Conservation (phyloP, 2,113 vertebrate species). For the Megatriorchis doriae region DNA sequence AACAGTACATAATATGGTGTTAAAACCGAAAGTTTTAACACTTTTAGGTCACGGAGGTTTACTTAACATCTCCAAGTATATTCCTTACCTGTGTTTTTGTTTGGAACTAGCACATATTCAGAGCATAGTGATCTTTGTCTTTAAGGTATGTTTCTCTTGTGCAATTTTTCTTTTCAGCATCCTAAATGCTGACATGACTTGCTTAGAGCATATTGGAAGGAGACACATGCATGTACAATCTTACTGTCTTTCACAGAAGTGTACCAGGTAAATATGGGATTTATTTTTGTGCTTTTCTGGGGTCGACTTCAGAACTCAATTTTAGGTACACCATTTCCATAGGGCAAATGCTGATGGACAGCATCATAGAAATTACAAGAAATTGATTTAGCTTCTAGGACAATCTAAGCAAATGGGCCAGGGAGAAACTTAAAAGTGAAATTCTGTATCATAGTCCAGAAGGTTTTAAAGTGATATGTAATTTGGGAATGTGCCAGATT, state of each 20-base stretch:
- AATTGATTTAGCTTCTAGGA: not conserved
- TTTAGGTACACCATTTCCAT: not conserved
- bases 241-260: not conserved
- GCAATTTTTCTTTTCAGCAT: not conserved
- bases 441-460: not conserved
- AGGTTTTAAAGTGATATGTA: not conserved
- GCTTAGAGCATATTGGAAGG: not conserved
- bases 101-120: not conserved
- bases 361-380: not conserved
- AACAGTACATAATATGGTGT: not conserved
- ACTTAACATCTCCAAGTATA: not conserved
- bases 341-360: not conserved
- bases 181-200: not conserved
- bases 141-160: not conserved
- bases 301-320: not conserved
- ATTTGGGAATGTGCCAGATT: not conserved
- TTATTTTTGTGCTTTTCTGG: not conserved
- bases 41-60: not conserved
- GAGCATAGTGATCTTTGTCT: not conserved
- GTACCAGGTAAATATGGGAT: not conserved
- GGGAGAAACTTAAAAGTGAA: not conserved
- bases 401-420: not conserved
- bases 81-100: fast-evolving
- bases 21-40: not conserved
- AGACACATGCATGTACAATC: not conserved